These are phyloP conservation scores for Falco rusticolus DNA, from an alignment of 2,797 vertebrate genomes.

Conservation along the genomic window DNA sequence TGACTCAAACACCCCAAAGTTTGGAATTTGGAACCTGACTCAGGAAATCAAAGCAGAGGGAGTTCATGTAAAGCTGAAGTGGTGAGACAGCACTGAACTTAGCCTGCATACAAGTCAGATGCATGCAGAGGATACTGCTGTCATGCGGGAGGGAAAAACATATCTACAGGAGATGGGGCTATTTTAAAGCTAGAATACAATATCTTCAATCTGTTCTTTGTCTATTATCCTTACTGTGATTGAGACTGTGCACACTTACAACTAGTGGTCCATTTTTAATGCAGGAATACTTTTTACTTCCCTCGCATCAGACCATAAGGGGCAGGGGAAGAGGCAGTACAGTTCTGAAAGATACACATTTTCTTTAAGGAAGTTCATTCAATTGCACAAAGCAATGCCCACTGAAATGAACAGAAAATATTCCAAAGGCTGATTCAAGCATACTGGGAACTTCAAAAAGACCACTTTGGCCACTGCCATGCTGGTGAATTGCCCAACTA, in stretches of 20 bases:
- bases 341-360: background rate
- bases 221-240: slow-evolving; percentile 28
- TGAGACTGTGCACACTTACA: slow-evolving; percentile 13
- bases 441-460: background rate
- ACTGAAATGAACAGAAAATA: background rate
- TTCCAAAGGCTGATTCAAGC: background rate
- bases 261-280: background rate
- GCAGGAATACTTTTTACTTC: background rate
- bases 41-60: background rate
- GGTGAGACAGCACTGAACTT: background rate
- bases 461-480: background rate
- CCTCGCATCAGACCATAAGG: background rate
- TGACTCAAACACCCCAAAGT: background rate
- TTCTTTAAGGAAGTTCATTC: background rate
- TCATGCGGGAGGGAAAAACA: background rate
- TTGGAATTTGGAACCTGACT: background rate
- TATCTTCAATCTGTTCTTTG: slow-evolving; percentile 50
- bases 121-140: slow-evolving; percentile 24
- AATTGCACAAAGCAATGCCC: background rate
- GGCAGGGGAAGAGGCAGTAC: background rate
- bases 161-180: background rate
- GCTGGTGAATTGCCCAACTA: background rate
- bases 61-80: background rate
- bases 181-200: slow-evolving; percentile 23
- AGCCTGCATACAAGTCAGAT: slow-evolving; percentile 31